Conservation (phyloP, 2,797 vertebrate species). For the Tangara arthus region DNA sequence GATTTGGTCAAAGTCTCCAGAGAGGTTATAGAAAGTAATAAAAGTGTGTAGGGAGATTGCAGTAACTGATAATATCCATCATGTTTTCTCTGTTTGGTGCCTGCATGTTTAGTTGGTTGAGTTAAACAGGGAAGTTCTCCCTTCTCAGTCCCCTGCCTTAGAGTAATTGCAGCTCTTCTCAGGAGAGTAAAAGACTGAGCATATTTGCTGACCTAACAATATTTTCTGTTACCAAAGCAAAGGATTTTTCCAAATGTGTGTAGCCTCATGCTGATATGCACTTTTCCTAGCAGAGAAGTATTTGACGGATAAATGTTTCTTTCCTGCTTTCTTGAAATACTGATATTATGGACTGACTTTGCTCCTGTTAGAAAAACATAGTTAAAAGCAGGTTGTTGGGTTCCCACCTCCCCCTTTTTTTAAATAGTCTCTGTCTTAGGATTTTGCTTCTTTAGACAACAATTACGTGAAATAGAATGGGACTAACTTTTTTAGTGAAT, state of each 20-base stretch:
- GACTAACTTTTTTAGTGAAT: not conserved
- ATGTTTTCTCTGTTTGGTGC: not conserved
- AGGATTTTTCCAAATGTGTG: not conserved
- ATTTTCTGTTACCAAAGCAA: conserved; percentile 13
- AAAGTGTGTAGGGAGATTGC: not conserved
- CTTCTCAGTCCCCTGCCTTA: not conserved
- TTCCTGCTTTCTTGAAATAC: not conserved
- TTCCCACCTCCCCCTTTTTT: not conserved
- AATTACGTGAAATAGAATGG: not conserved
- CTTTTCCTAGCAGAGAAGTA: not conserved
- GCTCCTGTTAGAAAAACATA: not conserved
- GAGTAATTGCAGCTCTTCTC: not conserved
- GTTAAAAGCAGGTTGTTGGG: not conserved
- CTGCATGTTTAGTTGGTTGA: not conserved
- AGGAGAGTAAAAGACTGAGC: not conserved
- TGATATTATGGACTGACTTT: not conserved
- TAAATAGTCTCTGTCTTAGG: not conserved
- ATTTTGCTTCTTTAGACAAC: not conserved
- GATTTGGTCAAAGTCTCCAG: not conserved
- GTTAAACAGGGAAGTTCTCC: not conserved
- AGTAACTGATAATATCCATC: not conserved
- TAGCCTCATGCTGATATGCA: not conserved
- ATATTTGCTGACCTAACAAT: not conserved
- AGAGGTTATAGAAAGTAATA: not conserved
- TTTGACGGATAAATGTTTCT: not conserved